Conservation (phyloP, 2,888 invertebrate genomes). For the Drosophila mayaguana region DNA sequence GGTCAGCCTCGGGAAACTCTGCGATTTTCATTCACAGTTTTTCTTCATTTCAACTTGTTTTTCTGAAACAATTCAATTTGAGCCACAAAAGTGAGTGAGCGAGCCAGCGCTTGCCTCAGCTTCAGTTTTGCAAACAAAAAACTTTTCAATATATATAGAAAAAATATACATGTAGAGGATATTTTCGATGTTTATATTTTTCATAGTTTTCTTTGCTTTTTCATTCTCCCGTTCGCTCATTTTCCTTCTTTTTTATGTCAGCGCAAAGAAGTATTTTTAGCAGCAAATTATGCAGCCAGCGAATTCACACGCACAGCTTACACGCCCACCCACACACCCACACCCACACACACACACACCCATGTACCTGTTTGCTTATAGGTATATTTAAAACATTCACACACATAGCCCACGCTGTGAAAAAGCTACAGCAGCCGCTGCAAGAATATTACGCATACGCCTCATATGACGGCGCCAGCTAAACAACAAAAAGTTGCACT, state of each 20-base stretch:
- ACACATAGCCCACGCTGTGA: slow-evolving; percentile 32
- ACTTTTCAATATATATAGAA: background rate
- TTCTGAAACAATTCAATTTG: background rate
- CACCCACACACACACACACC: slow-evolving; percentile 11
- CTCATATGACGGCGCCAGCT: slow-evolving; percentile 54
- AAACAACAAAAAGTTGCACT: slow-evolving; percentile 41
- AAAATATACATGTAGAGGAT: background rate
- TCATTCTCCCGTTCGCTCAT: slow-evolving; percentile 2
- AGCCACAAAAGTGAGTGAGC: background rate
- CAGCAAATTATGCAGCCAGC: slow-evolving; percentile 61
- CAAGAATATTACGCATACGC: slow-evolving; percentile 58
- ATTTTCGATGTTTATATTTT: background rate
- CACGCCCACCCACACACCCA: slow-evolving; percentile 15
- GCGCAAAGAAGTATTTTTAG: slow-evolving; percentile 73
- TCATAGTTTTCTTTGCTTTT: slow-evolving; percentile 9
- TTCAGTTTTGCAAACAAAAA: background rate
- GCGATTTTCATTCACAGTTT: background rate
- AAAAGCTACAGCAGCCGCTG: slow-evolving; percentile 38
- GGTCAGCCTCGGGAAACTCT: background rate
- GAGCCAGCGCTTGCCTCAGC: background rate
- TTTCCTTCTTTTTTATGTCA: slow-evolving; percentile 27
- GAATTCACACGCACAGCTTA: slow-evolving; percentile 42
- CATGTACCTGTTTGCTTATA: slow-evolving; percentile 30
- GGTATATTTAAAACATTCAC: slow-evolving; percentile 32
- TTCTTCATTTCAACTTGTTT: background rate